These are phyloP conservation scores for Nomada fabriciana DNA, from an alignment of 2,888 invertebrate species.

Conservation along the genomic window DNA sequence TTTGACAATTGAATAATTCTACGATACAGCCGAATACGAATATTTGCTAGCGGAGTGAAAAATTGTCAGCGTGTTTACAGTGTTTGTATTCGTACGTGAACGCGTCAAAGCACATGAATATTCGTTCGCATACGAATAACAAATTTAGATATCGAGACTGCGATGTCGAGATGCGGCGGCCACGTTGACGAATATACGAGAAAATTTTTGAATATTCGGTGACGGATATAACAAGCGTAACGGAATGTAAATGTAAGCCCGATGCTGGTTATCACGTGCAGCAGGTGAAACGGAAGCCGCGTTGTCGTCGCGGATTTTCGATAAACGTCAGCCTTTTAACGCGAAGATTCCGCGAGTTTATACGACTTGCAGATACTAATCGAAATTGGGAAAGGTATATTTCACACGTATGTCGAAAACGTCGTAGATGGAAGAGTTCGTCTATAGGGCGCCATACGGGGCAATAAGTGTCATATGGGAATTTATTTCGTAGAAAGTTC, in stretches of 20 bases:
- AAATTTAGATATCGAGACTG: too few species aligned
- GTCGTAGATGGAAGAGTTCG: not conserved
- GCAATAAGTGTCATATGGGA: constrained; percentile 47
- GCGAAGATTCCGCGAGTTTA: not conserved
- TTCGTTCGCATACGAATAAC: too few species aligned
- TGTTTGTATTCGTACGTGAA: too few species aligned
- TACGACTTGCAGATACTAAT: not conserved
- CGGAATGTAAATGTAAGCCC: not conserved
- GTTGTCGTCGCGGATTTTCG: not conserved
- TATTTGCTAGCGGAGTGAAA: too few species aligned
- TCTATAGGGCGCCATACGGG: constrained; percentile 11
- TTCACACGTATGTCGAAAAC: constrained; percentile 9
- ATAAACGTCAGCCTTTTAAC: not conserved
- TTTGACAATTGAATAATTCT: not conserved
- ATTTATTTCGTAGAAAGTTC: constrained; percentile 47
- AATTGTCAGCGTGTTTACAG: too few species aligned
- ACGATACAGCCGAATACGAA: too few species aligned
- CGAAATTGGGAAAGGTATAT: constrained; percentile 16
- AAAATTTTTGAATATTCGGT: too few species aligned
- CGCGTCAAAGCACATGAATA: too few species aligned
- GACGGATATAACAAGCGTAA: not conserved
- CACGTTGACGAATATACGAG: too few species aligned
- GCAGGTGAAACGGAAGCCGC: not conserved
- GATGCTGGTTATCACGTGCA: not conserved
- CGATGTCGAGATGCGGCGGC: too few species aligned